Base-by-base conservation (phyloP, 2,113 vertebrate species). In the Nannospalax galili region DNA sequence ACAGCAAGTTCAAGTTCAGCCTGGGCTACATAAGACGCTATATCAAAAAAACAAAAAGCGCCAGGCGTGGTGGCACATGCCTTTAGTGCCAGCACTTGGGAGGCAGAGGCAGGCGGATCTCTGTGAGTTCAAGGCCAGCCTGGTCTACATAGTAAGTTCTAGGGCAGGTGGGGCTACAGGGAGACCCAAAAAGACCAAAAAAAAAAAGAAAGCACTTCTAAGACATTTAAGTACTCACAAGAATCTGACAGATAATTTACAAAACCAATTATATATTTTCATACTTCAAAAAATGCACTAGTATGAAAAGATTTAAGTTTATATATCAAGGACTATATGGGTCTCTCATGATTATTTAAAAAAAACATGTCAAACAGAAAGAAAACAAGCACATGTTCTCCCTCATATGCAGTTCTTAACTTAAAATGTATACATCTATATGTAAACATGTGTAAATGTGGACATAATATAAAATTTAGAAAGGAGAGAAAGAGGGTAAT, bases 221-320 rank as follows among this genome's bases (percentile, higher is more conserved):
- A 85, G 32, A 8, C 40, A 93, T 60, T 64, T 94, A 91, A 96
- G 88, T 93, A 95, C 24, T 94, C 69, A 77, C 12, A 93, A 77
- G 20, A 84, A 19, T 86, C 28, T 90, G 45, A 84, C 0, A 92
- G 15, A 42, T 93, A 30, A 65, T 67, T 45, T 45, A 84, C 42
- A 45, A 96, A 90, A 35, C 1, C 19, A 97, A n/a, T n/a, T 88
- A 2, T 90, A 73, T 45, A 94, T 17, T 92, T 77, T 65, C 12
- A 5, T 74, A 81, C 88, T 89, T 95, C 40, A 88, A 93, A 65
- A 90, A 92, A 81, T 12, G 77, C 17, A 88, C 2, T 92, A 91
- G 3, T 96, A 91, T 87, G 22, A 72, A 89, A 94, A 91, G 26
- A 64, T 67, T 79, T 73, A 73, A 62, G 75, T 91, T 62, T 92